phyloP scores from a whole-genome alignment of 1,140 invertebrate genomes.

The Drosophila auraria region DNA sequence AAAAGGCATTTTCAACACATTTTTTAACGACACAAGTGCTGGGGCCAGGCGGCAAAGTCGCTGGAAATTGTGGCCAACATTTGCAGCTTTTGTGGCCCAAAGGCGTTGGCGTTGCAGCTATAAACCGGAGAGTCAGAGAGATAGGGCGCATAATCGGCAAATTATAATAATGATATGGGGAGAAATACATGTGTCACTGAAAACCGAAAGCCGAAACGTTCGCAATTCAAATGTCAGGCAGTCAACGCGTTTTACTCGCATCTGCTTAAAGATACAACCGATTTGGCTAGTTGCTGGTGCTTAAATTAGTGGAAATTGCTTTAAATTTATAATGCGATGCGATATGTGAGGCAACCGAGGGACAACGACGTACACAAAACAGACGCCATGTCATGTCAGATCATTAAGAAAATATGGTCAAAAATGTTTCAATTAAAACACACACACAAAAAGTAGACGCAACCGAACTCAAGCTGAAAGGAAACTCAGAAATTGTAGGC shows the following conservation, averaged over 20 bases:
- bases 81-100: constrained; percentile 77
- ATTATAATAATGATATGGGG: constrained; percentile 76
- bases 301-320: constrained; percentile 78
- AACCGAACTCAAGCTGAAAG: constrained; percentile 64
- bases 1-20: constrained; percentile 81
- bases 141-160: constrained; percentile 61
- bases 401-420: constrained; percentile 84
- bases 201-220: constrained; percentile 8
- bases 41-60: constrained; percentile 29
- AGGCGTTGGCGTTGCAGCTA: constrained; percentile 76
- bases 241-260: constrained; percentile 23
- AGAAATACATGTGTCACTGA: constrained; percentile 34
- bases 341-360: constrained; percentile 24
- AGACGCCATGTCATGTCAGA: constrained; percentile 82
- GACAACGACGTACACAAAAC: constrained; percentile 43
- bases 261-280: constrained; percentile 23
- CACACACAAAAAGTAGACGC: constrained; percentile 39
- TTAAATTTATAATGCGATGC: constrained; percentile 58
- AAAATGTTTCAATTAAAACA: constrained; percentile 80
- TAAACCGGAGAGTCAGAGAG: constrained; percentile 44
- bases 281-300: constrained; percentile 59
- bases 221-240: constrained; percentile 37
- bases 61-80: constrained; percentile 66
- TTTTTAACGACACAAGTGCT: constrained; percentile 78
- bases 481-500: constrained; percentile 79